Evolutionary conservation across 2,888 invertebrate genomes (phyloP), one percentile per base, ranked within the genome.

Genomic region (Piscicola geometra): DNA sequence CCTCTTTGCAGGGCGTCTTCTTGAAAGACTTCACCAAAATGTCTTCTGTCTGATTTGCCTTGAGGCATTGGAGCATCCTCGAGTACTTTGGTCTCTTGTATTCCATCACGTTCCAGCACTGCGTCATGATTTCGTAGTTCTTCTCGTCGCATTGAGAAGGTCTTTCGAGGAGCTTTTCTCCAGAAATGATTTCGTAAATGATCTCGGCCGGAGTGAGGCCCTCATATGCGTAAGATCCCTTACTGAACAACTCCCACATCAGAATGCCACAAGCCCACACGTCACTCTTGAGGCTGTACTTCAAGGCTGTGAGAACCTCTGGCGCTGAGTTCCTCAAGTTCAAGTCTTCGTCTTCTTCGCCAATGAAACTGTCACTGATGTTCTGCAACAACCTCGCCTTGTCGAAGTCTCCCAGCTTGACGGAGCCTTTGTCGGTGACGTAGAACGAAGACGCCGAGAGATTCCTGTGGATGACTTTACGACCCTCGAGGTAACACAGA

Each of bases 181-280:
- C 60, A 21, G n/a, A 56, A 25, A 56, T n/a, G 60, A 56, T 56
- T 56, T 56, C n/a, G 60, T 25, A 56, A 5, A 56, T 56, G 3
- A 56, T 56, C 25, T 56, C n/a, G 3, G 60, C 60, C 3, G 60
- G 5, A 21, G n/a, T 56, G 15, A 56, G 25, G 5, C n/a, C 21
- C 9, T 71, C 41, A 60, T 78, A 79, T 1, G 80, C 79, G 21
- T 64, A 36, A 52, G 77, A 77, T 5, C 80, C 80, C 25, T 75
- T 78, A 47, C 76, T 77, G 68, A 79, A 79, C 15, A 80, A 76
- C 73, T 80, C 79, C 80, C 80, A 80, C 69, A 76, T 76, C 30
- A 78, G 76, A 18, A 80, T 76, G 5, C 80, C 80, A n/a, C 79
- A 52, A 21, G 80, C 75, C 80, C 80, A 80, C 33, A 80, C 76